Conservation (phyloP, 2,888 invertebrate genomes). For the Empis stercorea region DNA sequence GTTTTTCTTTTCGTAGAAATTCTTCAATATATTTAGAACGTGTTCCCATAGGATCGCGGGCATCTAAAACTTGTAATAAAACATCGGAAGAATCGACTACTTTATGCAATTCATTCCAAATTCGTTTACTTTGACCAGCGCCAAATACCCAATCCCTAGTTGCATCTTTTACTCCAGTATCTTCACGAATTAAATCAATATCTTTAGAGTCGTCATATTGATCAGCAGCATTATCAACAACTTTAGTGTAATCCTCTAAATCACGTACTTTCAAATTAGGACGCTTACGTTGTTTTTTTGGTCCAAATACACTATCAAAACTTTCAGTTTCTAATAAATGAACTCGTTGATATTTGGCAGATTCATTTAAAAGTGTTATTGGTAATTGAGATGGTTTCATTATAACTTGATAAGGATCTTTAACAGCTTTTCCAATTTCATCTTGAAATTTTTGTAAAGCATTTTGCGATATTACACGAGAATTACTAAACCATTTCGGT, state of each 20-base stretch:
- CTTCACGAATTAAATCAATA: constrained; percentile 67
- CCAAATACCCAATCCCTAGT: constrained; percentile 89
- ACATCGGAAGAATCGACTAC: constrained; percentile 99
- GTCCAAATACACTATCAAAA: constrained; percentile 89
- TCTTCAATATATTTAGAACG: constrained; percentile 85
- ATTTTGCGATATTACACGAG: constrained; percentile 87
- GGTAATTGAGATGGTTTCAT: constrained; percentile 95
- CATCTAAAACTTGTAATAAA: constrained; percentile 88
- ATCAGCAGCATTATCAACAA: constrained; percentile 56
- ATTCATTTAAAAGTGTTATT: constrained; percentile 85
- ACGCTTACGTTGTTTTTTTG: constrained; percentile 81
- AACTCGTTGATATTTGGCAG: constrained; percentile 75
- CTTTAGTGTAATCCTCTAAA: constrained; percentile 62
- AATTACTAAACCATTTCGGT: constrained; percentile 98
- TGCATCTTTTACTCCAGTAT: constrained; percentile 65
- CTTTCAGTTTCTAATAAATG: constrained; percentile 93
- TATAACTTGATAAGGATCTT: constrained; percentile 94
- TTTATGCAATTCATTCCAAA: constrained; percentile 99
- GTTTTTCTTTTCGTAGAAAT: constrained; percentile 85
- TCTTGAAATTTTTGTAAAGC: constrained; percentile 83
- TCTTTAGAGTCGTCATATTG: constrained; percentile 76
- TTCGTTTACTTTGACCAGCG: constrained; percentile 90
- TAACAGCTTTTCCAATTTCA: constrained; percentile 86
- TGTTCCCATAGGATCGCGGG: constrained; percentile 94
- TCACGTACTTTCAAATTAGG: constrained; percentile 68